phyloP scores from a whole-genome alignment of 2,797 vertebrate genomes.

The Darevskia mixta region DNA sequence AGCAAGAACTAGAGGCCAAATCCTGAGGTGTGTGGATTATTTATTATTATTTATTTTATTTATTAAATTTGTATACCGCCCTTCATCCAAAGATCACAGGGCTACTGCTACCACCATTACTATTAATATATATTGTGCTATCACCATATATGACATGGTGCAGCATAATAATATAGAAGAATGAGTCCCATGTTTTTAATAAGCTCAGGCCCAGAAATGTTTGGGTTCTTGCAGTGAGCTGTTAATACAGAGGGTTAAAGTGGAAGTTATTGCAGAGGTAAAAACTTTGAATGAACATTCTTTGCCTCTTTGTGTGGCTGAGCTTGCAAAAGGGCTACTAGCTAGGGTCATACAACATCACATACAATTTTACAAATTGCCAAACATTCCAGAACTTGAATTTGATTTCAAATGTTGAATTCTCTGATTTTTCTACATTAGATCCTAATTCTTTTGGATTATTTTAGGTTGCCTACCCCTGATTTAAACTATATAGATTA shows the following conservation, averaged over 20 bases:
- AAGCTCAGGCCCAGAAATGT: neutral
- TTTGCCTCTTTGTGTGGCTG: neutral
- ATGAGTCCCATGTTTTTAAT: neutral
- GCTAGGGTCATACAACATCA: neutral
- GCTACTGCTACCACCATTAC: neutral
- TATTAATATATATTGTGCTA: neutral
- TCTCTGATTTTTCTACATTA: neutral
- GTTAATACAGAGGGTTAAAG: neutral
- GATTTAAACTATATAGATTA: too few species aligned
- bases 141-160: too few species aligned
- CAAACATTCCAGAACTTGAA: neutral
- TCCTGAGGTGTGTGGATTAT: neutral
- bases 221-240: neutral
- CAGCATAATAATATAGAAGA: neutral
- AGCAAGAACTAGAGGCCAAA: neutral
- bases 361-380: neutral
- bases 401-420: neutral
- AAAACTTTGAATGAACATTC: neutral
- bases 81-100: too few species aligned
- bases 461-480: too few species aligned
- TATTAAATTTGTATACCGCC: too few species aligned
- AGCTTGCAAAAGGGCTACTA: neutral
- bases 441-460: neutral
- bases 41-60: too few species aligned
- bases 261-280: neutral